Conservation (phyloP, 2,113 vertebrate genomes). For the Pygoscelis antarcticus region DNA sequence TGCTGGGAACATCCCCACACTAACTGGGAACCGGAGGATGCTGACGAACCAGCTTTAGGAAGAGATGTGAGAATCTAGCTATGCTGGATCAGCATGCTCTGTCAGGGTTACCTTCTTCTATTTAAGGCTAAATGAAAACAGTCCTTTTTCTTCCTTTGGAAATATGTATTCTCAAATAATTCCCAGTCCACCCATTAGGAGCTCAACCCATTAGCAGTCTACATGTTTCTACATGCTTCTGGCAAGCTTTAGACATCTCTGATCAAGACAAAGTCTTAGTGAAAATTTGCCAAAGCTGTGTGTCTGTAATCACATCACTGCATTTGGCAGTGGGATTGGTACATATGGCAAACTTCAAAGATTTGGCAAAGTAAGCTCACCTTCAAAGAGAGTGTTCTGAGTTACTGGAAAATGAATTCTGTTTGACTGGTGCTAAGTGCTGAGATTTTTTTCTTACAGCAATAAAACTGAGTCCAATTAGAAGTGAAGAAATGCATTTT, state of each 20-base stretch:
- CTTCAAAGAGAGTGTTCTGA: conserved; percentile 43
- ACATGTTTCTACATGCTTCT: conserved; percentile 31
- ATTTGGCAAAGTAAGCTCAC: conserved; percentile 50
- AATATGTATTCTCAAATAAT: conserved; percentile 30
- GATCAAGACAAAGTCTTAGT: conserved; percentile 55
- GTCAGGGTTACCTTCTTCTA: not conserved
- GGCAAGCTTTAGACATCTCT: conserved; percentile 47
- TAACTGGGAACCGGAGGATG: not conserved
- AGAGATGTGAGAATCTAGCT: not conserved
- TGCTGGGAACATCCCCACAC: not conserved
- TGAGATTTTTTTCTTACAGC: not conserved
- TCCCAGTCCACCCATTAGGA: conserved; percentile 46
- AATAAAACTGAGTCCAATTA: conserved; percentile 31
- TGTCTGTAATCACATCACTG: conserved; percentile 53
- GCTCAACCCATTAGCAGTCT: conserved; percentile 44
- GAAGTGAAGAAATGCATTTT: conserved; percentile 36
- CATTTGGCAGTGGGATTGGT: conserved; percentile 22
- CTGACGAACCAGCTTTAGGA: not conserved
- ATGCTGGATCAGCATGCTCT: not conserved
- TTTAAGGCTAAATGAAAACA: conserved; percentile 24
- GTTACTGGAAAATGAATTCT: conserved; percentile 30
- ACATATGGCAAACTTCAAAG: conserved; percentile 60
- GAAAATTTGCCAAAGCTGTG: conserved; percentile 57
- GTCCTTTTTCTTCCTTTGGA: conserved; percentile 10
- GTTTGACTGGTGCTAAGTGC: conserved; percentile 48